These are phyloP conservation scores for Fragum fragum DNA, from an alignment of 2,888 invertebrate species.

Conservation along the genomic window DNA sequence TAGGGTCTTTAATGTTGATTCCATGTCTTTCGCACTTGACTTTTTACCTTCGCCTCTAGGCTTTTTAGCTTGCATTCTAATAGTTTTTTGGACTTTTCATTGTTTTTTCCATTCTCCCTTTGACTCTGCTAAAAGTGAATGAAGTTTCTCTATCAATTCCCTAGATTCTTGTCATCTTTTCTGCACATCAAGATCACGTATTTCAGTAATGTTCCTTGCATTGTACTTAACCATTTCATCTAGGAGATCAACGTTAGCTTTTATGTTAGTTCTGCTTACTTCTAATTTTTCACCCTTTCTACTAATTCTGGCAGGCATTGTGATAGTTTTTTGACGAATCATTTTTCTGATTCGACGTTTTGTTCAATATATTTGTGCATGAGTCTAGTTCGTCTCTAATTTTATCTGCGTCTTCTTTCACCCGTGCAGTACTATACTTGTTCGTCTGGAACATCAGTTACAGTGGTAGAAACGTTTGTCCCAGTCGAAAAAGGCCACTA, in stretches of 20 bases:
- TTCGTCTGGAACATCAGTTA: no score
- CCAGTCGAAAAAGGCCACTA: no score
- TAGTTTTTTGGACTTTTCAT: no score
- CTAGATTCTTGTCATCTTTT: not conserved
- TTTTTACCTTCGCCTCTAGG: no score
- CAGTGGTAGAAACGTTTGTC: no score
- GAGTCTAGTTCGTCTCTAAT: not conserved
- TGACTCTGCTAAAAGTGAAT: not conserved
- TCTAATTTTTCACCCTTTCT: constrained; percentile 4
- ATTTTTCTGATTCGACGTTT: not conserved
- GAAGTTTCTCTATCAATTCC: not conserved
- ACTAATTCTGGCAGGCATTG: not conserved
- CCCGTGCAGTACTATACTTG: no score
- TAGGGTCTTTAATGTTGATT: not conserved
- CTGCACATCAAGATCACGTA: not conserved
- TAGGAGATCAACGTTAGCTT: not conserved
- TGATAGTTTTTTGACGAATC: not conserved
- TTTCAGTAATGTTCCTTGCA: not conserved
- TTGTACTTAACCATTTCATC: not conserved
- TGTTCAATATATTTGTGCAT: not conserved
- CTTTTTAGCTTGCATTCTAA: no score
- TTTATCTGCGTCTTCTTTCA: no score
- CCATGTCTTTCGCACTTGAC: no score
- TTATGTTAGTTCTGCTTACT: not conserved
- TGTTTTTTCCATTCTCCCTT: no score